Conservation (phyloP, 1,140 invertebrate species). For the Dendrolimus punctatus region DNA sequence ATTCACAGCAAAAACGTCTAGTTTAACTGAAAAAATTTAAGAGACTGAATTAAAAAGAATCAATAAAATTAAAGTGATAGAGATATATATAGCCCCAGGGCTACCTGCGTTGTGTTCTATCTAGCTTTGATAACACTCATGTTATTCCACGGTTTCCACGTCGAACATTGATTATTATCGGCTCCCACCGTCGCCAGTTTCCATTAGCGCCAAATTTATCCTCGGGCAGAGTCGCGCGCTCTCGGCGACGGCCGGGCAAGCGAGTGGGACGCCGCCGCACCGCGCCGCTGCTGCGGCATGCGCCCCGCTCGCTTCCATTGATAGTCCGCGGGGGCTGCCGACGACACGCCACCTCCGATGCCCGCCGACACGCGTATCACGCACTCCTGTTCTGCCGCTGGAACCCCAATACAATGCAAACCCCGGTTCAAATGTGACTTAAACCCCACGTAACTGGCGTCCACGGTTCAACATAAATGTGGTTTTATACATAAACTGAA, state of each 20-base stretch:
- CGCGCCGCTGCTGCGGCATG: constrained; percentile 18
- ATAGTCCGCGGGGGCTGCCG: constrained; percentile 62
- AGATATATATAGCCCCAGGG: too few species aligned
- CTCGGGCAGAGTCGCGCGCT: constrained; percentile 48
- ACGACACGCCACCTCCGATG: constrained; percentile 39
- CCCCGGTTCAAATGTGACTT: constrained; percentile 46
- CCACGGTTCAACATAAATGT: constrained; percentile 30
- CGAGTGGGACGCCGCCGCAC: constrained; percentile 31
- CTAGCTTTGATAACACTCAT: constrained; percentile 31
- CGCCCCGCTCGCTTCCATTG: constrained; percentile 42
- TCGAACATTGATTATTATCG: constrained; percentile 69
- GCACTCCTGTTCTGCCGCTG: constrained; percentile 22
- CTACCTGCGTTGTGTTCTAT: constrained; percentile 6
- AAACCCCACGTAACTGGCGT: not conserved
- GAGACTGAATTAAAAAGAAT: too few species aligned
- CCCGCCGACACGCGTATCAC: constrained; percentile 32
- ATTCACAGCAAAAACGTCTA: too few species aligned
- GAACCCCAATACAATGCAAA: constrained; percentile 30
- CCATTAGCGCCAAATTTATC: constrained; percentile 68
- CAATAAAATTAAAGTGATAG: too few species aligned
- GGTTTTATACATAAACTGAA: constrained; percentile 41
- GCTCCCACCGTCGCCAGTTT: constrained; percentile 57
- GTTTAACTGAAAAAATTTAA: too few species aligned
- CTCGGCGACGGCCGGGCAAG: constrained; percentile 42
- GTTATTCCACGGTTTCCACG: constrained; percentile 49